Percentiles rank a stretch among this genome's conserved stretches.
phyloP scores from a whole-genome alignment of 2,888 invertebrate species.

The Macrophya alboannulata region DNA sequence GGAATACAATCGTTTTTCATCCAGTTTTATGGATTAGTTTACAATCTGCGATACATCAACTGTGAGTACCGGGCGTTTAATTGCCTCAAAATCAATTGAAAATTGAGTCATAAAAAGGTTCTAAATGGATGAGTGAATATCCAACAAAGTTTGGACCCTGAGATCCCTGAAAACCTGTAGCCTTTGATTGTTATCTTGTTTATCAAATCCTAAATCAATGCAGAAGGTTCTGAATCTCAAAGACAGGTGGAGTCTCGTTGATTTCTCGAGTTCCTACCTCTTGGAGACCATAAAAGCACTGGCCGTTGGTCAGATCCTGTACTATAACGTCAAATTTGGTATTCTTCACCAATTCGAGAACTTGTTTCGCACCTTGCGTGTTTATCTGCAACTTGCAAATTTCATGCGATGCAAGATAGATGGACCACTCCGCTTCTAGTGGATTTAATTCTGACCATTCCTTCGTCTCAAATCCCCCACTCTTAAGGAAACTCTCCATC shows the following conservation, averaged over 20 bases:
- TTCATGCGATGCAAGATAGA: neutral
- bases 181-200: neutral
- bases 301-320: slow-evolving; percentile 42
- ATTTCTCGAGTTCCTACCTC: slow-evolving; percentile 43
- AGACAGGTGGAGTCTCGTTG: neutral
- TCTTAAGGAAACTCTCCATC: neutral
- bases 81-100: neutral
- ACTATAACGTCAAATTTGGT: slow-evolving; percentile 58
- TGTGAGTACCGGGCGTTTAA: neutral
- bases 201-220: neutral
- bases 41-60: neutral
- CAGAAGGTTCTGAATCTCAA: neutral
- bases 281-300: slow-evolving; percentile 58
- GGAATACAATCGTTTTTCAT: neutral
- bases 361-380: slow-evolving; percentile 43
- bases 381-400: slow-evolving; percentile 11
- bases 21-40: neutral
- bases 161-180: neutral
- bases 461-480: neutral
- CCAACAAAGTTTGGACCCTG: neutral
- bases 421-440: neutral
- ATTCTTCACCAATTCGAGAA: slow-evolving; percentile 54
- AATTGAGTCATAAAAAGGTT: neutral
- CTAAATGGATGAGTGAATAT: neutral
- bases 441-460: slow-evolving; percentile 14